These are phyloP conservation scores for Trinectes maculatus DNA, from an alignment of 2,113 vertebrate genomes.

Conservation along the genomic window DNA sequence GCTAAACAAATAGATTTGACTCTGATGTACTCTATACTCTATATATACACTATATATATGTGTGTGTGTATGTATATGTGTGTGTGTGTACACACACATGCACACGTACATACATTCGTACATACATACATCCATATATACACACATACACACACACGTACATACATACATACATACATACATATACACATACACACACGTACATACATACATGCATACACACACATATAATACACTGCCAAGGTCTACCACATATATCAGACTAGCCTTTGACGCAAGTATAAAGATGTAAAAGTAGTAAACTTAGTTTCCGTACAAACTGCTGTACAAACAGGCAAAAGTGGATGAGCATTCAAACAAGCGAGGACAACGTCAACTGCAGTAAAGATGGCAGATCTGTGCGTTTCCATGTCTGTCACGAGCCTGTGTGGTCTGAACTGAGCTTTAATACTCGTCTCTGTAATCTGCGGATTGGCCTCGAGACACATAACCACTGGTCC, in stretches of 20 bases:
- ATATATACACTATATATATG: no score
- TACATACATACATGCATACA: no score
- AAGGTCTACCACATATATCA: constrained; percentile 54
- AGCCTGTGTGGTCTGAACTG: constrained; percentile 27
- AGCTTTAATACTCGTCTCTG: constrained; percentile 21
- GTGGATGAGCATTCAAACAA: constrained; percentile 67
- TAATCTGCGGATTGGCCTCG: no score
- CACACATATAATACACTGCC: constrained; percentile 66
- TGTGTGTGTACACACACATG: no score
- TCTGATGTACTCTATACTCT: constrained; percentile 52
- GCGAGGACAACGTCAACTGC: constrained; percentile 35
- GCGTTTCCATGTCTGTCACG: not conserved
- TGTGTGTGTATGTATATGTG: no score
- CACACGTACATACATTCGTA: no score
- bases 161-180: no score
- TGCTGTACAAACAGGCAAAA: constrained; percentile 77
- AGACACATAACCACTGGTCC: constrained; percentile 24
- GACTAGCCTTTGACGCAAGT: constrained; percentile 65
- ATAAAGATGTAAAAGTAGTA: constrained; percentile 82
- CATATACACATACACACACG: no score
- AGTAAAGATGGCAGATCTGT: constrained; percentile 30
- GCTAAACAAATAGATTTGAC: constrained; percentile 58
- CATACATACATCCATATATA: no score
- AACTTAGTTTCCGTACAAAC: constrained; percentile 79
- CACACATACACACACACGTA: no score